Evolutionary conservation across 2,113 vertebrate species (phyloP), one percentile per base, ranked within the genome.

Genomic region (Siniperca knerii): DNA sequence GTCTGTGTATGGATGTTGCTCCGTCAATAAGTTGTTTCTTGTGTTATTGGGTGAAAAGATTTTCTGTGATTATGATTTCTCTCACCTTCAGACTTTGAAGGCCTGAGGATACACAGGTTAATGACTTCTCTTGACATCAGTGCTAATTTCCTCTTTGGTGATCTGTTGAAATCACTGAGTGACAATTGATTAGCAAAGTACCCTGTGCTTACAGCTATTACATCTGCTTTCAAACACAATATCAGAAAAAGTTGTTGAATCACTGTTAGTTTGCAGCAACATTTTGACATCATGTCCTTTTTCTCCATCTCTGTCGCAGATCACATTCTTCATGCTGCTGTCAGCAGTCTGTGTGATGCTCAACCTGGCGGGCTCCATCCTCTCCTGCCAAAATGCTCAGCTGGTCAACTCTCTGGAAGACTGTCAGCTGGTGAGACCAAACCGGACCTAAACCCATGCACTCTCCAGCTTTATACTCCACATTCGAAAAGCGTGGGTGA

Each of bases 311-410:
- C 79, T 65, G 82, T 91, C 87, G 46, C 96, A 99, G 98, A 98
- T 99, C 87, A 99, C 98, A 48, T 99, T 99, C 94, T 99, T 99
- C 96, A 99, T 99, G 98, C 95, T 99, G 93, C 96, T 99, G 77
- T 99, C 98, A 4, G 98, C 98, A 0, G 98, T 99, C 91, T 99
- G 98, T 4, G 98, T 99, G 84, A 99, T 99, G 98, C 96, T 99
- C 90, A 99, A 99, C 94, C 94, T 99, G 94, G 98, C 98, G 0
- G 98, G 98, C 35, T 99, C 98, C 81, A 99, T 99, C 84, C 97
- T 99, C 44, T 99, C 98, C 90, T 99, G 98, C 93, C 98, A 99
- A 95, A 99, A 99, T 0, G 98, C 98, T 93, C 98, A 99, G 95
- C 96, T 99, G 68, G 98, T 99, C 88, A 97, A 94, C 92, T 97